Evolutionary conservation across 1,140 invertebrate genomes (phyloP), one percentile per base, ranked within the genome.

Genomic region (Ceratoteleas bidentatus): DNA sequence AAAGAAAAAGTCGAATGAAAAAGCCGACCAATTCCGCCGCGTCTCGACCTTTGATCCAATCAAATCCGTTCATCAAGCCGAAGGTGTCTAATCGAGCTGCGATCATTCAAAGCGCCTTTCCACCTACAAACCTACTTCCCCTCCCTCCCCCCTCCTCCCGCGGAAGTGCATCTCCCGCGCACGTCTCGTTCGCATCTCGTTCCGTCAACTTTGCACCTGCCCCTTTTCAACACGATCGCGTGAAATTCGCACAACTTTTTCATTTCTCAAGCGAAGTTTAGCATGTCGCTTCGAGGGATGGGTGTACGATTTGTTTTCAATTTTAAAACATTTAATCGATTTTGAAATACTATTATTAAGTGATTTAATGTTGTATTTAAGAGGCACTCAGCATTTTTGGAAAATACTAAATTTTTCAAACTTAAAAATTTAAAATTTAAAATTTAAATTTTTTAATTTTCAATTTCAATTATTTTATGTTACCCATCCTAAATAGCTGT

Each of bases 141-240:
- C 38, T 38, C 49, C 49, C 54, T 43, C 54, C 56, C 62, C 53
- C 66, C 34, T 36, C 5, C 34, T 36, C 5, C 34, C 43, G 54
- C 65, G 75, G 70, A 83, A 83, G 70, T 57, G 40, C 49, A 69
- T 64, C 64, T 64, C 50, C 49, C 76, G 54, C 62, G 49, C 49
- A 53, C 77, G 53, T 68, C 54, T 80, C 58, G 65, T 74, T 78
- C 64, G 49, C 66, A 49, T 73, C 68, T 72, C 54, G 74, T 72
- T 70, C 80, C 77, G 78, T 84, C 84, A 77, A 84, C 79, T 85
- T 85, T 85, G 85, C 85, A 87, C 85, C 84, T 87, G 85, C 82
- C 81, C 79, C 83, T 84, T 84, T 84, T 81, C 77, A 74, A 62
- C 65, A 64, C 70, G 60, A 73, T 65, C 84, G 60, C 76, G 70